phyloP scores from a whole-genome alignment of 2,113 vertebrate species.

The Sarotherodon lohbergeri region DNA sequence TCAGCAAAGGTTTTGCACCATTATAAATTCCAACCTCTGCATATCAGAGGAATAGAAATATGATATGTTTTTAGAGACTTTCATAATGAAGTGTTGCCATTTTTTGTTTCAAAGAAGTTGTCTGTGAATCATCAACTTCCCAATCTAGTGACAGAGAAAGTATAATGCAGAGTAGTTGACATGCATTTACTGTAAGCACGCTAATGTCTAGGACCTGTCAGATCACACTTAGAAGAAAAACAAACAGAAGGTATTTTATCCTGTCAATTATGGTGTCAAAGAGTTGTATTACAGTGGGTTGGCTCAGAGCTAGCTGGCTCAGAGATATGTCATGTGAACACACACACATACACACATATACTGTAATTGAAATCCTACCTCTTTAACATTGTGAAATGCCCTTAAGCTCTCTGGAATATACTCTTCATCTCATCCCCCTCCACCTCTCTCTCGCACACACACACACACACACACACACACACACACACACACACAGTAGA shows the following conservation, averaged over 20 bases:
- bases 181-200: neutral
- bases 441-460: neutral
- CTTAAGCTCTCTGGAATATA: slow-evolving; percentile 35
- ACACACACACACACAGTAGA: neutral
- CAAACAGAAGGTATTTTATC: neutral
- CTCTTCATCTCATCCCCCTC: neutral
- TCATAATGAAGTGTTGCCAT: neutral
- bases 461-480: neutral
- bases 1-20: neutral
- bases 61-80: neutral
- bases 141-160: neutral
- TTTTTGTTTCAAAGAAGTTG: neutral
- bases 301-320: neutral
- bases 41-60: neutral
- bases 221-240: neutral
- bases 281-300: neutral
- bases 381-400: slow-evolving; percentile 43
- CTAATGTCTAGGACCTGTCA: neutral
- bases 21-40: neutral
- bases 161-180: neutral
- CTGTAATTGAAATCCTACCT: slow-evolving; percentile 53
- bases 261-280: neutral
- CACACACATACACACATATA: neutral
- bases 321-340: neutral
- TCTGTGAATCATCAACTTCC: neutral